Percentiles rank a stretch among this genome's conserved stretches.
These are phyloP conservation scores for Mus caroli DNA, from an alignment of 2,797 vertebrate species.

Conservation along the genomic window DNA sequence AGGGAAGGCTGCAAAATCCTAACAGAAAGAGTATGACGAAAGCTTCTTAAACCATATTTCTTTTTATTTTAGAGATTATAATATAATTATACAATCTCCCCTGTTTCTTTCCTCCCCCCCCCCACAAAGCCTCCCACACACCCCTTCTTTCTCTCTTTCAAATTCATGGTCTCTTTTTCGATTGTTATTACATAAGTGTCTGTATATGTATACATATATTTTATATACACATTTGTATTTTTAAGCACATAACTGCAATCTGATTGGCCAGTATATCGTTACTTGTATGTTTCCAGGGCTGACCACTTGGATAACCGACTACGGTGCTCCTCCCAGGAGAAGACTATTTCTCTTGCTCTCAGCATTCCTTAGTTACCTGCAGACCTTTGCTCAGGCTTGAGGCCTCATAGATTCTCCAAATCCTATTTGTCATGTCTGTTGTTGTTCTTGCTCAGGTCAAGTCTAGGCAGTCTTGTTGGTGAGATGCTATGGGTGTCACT, in stretches of 20 bases:
- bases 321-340: not conserved
- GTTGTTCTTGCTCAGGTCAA: not conserved
- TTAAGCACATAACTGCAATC: not conserved
- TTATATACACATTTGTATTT: too few relatives aligned
- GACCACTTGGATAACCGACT: too few relatives aligned
- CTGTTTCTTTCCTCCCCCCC: not conserved
- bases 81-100: not conserved
- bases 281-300: not conserved
- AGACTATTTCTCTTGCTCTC: not conserved
- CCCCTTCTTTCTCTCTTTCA: not conserved
- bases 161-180: not conserved
- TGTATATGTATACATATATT: not conserved
- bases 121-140: not conserved
- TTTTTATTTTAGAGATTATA: not conserved
- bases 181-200: not conserved
- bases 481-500: not conserved
- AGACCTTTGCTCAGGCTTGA: not conserved
- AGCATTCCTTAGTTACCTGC: not conserved
- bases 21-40: not conserved
- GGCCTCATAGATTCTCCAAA: too few relatives aligned
- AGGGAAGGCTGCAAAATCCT: not conserved
- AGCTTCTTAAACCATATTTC: not conserved
- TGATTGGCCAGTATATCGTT: not conserved
- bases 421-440: too few relatives aligned
- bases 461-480: not conserved